Base-by-base conservation (phyloP, 2,797 vertebrate genomes). In the Mus minutoides region DNA sequence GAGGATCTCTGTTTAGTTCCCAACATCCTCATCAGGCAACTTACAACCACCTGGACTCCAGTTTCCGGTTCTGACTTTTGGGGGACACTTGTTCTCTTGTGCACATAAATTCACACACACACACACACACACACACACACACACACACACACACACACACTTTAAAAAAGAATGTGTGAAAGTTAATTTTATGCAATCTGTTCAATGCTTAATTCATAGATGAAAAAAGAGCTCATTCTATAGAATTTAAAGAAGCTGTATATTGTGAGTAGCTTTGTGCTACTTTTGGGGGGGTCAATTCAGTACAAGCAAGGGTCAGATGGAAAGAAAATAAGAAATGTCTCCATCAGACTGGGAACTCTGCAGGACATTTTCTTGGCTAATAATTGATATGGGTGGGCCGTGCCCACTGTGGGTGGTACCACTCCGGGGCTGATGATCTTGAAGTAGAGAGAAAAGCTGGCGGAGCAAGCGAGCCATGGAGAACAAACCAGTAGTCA, bases 181-280 rank as follows among this genome's bases (percentile, higher is more conserved):
- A 29, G 40, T 94, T 67, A 78, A 73, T 71, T 94, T 54, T 93
- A 12, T 69, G 43, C 4, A 24, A 46, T 90, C 90, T 97, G 31
- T 34, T 64, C 89, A 92, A 52, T 78, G 52, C 16, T 76, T 87
- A 71, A 71, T 31, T 60, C 26, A 64, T 49, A 34, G 1, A 37
- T 85, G 21, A 14, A 37, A 43, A 52, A 85, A 69, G 19, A 10
- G 24, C 84, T 29, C 24, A 19, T 40, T 87, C 64, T 87, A 12
- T 87, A 89, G 75, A 92, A 87, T 94, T 90, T 77, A 80, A 93
- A 83, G 49, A 67, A 31, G 3, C 40, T 71, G 22, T 84, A 0
- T 78, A 76, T 91, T 85, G 19, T 58, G 62, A 89, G 40, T 67
- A 43, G 3, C 69, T 92, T 54, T 6, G 34, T 37, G 78, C n/a